Conservation (phyloP, 2,888 invertebrate genomes). For the Clepsis dumicolana region DNA sequence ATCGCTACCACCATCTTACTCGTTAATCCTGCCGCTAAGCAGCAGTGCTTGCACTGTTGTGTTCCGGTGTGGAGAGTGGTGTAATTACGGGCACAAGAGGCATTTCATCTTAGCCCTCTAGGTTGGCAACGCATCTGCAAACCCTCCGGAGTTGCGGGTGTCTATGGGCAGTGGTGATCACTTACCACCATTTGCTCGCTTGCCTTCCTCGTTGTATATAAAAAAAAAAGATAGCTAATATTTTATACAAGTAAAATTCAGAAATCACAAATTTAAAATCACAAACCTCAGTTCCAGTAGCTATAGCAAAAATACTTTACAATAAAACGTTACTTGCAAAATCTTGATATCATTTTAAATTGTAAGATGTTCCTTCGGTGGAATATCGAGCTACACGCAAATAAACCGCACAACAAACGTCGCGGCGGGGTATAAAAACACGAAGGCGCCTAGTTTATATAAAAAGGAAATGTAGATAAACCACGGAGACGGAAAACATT, state of each 20-base stretch:
- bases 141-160: too few species aligned
- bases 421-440: constrained; percentile 44
- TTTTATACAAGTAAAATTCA: background rate
- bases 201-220: too few species aligned
- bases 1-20: too few species aligned
- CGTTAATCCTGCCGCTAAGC: too few species aligned
- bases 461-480: constrained; percentile 65
- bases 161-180: too few species aligned
- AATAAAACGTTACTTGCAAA: background rate
- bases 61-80: too few species aligned
- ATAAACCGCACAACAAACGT: constrained; percentile 26
- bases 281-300: background rate
- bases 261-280: background rate
- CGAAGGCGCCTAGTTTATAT: constrained; percentile 54
- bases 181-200: too few species aligned
- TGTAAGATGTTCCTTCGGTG: background rate
- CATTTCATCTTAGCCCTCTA: too few species aligned
- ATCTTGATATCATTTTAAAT: constrained; percentile 5
- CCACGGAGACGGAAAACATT: constrained; percentile 70
- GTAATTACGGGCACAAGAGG: too few species aligned
- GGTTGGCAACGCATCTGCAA: too few species aligned
- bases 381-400: constrained; percentile 26
- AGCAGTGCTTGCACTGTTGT: too few species aligned
- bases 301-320: background rate
- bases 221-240: background rate